phyloP scores from a whole-genome alignment of 2,797 vertebrate species.

The Miichthys miiuy region DNA sequence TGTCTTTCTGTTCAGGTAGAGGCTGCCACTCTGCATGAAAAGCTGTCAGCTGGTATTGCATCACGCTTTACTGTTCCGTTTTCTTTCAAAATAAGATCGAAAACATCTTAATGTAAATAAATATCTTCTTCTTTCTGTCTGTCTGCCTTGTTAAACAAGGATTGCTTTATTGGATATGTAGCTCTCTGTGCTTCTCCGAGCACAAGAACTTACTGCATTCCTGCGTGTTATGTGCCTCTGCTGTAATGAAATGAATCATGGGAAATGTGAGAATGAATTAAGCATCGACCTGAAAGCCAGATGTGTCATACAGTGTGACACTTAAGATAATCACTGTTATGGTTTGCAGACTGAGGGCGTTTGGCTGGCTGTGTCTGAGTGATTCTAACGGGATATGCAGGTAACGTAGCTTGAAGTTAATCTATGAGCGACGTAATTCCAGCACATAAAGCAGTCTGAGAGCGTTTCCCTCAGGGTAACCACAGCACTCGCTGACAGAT shows the following conservation, averaged over 20 bases:
- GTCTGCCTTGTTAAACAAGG: background rate
- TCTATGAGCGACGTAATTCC: slow-evolving; percentile 16
- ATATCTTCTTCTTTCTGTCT: background rate
- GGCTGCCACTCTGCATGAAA: background rate
- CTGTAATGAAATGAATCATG: slow-evolving; percentile 10
- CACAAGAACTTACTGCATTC: background rate
- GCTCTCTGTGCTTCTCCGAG: background rate
- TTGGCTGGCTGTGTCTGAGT: background rate
- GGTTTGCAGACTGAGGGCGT: background rate
- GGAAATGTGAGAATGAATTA: slow-evolving; percentile 20
- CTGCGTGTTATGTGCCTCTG: background rate
- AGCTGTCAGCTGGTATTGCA: slow-evolving; percentile 2
- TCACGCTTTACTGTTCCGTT: background rate
- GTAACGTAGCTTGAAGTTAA: background rate
- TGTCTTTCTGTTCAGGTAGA: slow-evolving; percentile 32
- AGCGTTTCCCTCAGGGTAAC: slow-evolving; percentile 33
- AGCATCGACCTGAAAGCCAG: background rate
- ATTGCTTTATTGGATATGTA: background rate
- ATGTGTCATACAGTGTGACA: background rate
- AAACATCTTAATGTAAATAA: background rate
- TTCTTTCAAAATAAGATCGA: background rate
- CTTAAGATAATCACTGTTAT: slow-evolving; percentile 20
- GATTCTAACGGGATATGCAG: background rate
- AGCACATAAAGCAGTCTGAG: slow-evolving; percentile 12
- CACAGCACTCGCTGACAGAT: slow-evolving; percentile 27